Evolutionary conservation across 2,113 vertebrate species (phyloP), one percentile per base, ranked within the genome.

Genomic region (Loxodonta africana): DNA sequence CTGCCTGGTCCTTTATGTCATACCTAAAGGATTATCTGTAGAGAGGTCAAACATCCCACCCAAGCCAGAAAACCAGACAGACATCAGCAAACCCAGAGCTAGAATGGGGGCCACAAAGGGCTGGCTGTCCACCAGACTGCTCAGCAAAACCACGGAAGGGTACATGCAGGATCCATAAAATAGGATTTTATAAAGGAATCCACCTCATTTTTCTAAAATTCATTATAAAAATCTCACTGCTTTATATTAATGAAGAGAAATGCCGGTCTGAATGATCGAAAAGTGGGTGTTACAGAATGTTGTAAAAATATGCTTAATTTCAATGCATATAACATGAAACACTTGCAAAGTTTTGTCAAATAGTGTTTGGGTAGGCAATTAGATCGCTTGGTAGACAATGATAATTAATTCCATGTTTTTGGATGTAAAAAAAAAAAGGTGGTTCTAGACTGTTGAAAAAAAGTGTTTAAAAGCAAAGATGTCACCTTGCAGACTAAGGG

Each of bases 301-400:
- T 6, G 2, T 44, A 71, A 71, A 82, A 62, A 83, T 26, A 8
- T 0, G 21, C 51, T 78, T 5, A 2, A 30, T 28, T 51, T 67
- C 53, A 6, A 11, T 0, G 2, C 1, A 1, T 2, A 0, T 17
- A 8, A 8, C 10, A 18, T 6, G 6, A 33, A 44, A 18, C 1
- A 2, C 57, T 21, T 60, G 1, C 53, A 2, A 21, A 12, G 37
- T 28, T 48, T 25, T 78, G 85, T 78, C 51, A 48, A 57, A 82
- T 69, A 3, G 6, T 0, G 48, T 18, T 41, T 26, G 46, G n/a
- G 23, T 17, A 6, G 12, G 8, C 6, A 33, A 80, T 23, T 23
- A 0, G 73, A 48, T 65, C 28, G 2, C 46, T 5, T 44, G 63
- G 74, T 2, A 41, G 67, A 44, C 57, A 44, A 25, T 48, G 1